Evolutionary conservation across 1,140 invertebrate species (phyloP), one percentile per base, ranked within the genome.

Genomic region (Lethrus apterus): DNA sequence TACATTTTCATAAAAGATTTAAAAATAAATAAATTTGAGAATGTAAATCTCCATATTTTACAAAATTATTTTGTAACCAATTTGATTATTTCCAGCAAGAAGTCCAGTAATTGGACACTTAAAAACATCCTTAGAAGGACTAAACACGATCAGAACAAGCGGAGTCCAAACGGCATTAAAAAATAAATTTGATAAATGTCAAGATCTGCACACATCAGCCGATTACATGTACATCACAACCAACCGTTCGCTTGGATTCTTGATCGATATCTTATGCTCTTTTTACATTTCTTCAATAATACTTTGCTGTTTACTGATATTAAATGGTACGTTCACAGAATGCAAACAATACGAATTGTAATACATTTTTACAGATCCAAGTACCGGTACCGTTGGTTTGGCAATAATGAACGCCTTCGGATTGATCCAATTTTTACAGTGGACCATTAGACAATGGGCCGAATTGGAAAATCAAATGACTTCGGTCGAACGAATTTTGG

Each of bases 71-170:
- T 44, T 26, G 7, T 7, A 26, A 26, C 5, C 5, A 26, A 7
- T 26, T 7, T 26, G 24, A 34, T 62, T 67, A 7, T 50, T 26
- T n/a, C n/a, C n/a, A 84, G 81, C 79, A 44, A 74, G 82, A 32
- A 84, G 81, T 68, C 89, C 89, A 0, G 79, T 94, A 17, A 89
- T 88, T 68, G 83, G 86, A 7, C 90, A 96, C 62, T 70, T 97
- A 36, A 91, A 85, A 63, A 82, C 90, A 17, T 85, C 90, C 0
- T 68, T 96, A 1, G 86, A 89, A 67, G 93, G 93, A 5, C 70
- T 97, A 18, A 77, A 86, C 0, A 95, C 92, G 0, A 92, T 98
- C 38, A 72, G 93, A 46, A 89, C 92, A 0, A 92, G 86, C 54
- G 72, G 76, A 24, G 83, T 83, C 0, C 78, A 93, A 65, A 71